phyloP scores from a whole-genome alignment of 2,888 invertebrate genomes.

The Dasysyrphus tricinctus region DNA sequence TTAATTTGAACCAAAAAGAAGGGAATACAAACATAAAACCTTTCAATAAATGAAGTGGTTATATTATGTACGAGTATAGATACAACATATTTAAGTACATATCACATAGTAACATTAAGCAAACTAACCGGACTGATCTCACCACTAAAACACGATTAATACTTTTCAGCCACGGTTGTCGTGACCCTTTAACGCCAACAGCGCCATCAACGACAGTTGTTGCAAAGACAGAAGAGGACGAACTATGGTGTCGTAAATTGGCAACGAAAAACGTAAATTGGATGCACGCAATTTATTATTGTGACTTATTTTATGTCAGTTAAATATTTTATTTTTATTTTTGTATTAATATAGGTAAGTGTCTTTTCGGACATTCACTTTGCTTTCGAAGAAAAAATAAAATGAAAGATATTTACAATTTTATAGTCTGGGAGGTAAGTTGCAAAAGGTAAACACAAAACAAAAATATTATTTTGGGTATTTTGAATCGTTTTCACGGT shows the following conservation, averaged over 20 bases:
- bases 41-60: conserved; percentile 36
- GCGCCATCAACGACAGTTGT: conserved; percentile 15
- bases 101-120: conserved; percentile 27
- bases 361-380: conserved; percentile 14
- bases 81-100: too few species aligned
- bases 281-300: conserved; percentile 71
- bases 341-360: neutral
- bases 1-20: conserved; percentile 24
- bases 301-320: conserved; percentile 33
- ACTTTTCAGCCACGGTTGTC: conserved; percentile 68
- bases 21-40: conserved; percentile 40
- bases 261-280: conserved; percentile 58
- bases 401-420: neutral
- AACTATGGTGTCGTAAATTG: neutral
- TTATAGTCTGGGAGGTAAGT: neutral
- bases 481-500: too few species aligned
- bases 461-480: too few species aligned
- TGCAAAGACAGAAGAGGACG: conserved; percentile 13
- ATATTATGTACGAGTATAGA: neutral
- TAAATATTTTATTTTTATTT: conserved; percentile 10
- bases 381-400: conserved; percentile 28
- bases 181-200: conserved; percentile 71
- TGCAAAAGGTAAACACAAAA: neutral
- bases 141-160: conserved; percentile 70
- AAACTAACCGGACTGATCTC: conserved; percentile 30